phyloP scores from a whole-genome alignment of 2,113 vertebrate species.

The Malaclemys terrapin region DNA sequence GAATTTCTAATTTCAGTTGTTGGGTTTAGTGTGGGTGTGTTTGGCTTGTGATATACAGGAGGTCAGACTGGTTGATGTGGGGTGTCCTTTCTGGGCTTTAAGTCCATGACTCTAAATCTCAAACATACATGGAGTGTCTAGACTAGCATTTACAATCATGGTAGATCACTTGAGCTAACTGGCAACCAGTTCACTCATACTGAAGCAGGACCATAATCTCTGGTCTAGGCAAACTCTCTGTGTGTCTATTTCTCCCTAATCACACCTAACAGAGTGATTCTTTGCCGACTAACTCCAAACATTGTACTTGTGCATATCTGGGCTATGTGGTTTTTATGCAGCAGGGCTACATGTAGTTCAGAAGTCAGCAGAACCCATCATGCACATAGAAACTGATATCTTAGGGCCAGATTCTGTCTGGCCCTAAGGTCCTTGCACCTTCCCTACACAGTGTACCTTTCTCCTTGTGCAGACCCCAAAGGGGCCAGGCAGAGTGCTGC shows the following conservation, averaged over 20 bases:
- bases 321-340: background rate
- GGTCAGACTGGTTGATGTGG: too few species aligned
- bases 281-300: background rate
- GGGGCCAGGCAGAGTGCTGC: background rate
- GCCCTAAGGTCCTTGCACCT: background rate
- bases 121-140: background rate
- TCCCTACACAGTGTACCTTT: too few species aligned
- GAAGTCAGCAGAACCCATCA: background rate
- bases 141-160: background rate
- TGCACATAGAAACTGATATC: fast-evolving
- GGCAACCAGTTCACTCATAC: background rate
- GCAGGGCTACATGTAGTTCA: background rate
- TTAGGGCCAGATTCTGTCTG: background rate
- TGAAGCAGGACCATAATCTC: too few species aligned
- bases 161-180: background rate
- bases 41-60: too few species aligned
- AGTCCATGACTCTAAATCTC: background rate
- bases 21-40: too few species aligned
- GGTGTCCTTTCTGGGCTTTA: too few species aligned
- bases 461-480: background rate
- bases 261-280: background rate
- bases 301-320: fast-evolving
- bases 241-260: background rate
- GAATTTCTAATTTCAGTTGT: too few species aligned
- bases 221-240: background rate